These are phyloP conservation scores for Enhydra lutris DNA, from an alignment of 2,113 vertebrate species.

Conservation along the genomic window DNA sequence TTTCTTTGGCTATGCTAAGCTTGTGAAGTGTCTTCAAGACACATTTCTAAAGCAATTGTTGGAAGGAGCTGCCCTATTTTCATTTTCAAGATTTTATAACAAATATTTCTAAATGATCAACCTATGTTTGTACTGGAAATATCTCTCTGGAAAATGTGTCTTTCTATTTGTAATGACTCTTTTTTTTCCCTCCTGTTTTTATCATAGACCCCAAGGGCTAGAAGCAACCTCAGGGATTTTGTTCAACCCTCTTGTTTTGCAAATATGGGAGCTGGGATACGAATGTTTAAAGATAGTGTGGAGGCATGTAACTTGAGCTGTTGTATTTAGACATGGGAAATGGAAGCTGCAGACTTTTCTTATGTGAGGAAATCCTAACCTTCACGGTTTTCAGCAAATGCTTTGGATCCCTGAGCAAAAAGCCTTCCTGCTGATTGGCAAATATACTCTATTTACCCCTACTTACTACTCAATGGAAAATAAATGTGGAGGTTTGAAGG, in stretches of 20 bases:
- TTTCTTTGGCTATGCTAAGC: neutral
- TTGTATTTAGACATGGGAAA: neutral
- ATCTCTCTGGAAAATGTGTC: neutral
- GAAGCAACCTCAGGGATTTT: neutral
- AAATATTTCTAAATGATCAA: constrained; percentile 41
- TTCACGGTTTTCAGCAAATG: neutral
- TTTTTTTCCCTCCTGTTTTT: neutral
- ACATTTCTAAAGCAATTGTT: neutral
- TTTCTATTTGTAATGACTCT: neutral
- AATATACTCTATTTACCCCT: neutral
- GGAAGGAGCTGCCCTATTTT: neutral
- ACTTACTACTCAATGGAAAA: constrained; percentile 3
- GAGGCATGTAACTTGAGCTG: neutral
- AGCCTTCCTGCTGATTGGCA: neutral
- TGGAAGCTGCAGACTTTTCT: neutral
- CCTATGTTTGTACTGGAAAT: neutral
- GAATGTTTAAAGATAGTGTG: neutral
- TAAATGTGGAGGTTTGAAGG: neutral
- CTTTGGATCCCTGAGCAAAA: constrained; percentile 25
- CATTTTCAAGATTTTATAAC: neutral
- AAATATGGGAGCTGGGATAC: neutral
- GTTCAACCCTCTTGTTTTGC: neutral
- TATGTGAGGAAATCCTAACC: neutral
- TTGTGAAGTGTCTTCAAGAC: neutral
- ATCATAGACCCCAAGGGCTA: neutral